Percentiles rank a stretch among this genome's conserved stretches.
These are phyloP conservation scores for Pogonomyrmex californicus DNA, from an alignment of 1,140 invertebrate species.

Conservation along the genomic window DNA sequence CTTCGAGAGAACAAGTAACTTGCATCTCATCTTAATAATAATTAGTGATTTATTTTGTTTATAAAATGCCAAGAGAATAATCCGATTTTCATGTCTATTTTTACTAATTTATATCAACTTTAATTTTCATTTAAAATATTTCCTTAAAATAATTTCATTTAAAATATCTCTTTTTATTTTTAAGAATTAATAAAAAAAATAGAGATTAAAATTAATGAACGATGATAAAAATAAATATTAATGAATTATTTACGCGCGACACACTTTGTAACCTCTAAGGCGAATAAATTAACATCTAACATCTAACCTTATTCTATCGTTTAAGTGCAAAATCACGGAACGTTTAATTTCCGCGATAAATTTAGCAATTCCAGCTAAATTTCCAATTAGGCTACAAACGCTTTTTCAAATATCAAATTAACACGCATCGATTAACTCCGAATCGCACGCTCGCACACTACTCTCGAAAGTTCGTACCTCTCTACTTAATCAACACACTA, in stretches of 20 bases:
- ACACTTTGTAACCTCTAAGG: constrained; percentile 2
- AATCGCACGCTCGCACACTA: no score
- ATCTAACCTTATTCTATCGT: not conserved
- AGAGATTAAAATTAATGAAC: no score
- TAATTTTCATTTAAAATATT: no score
- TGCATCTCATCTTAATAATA: not conserved
- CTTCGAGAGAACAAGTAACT: not conserved
- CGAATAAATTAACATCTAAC: not conserved
- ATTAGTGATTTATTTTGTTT: not conserved
- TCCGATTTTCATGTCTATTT: no score
- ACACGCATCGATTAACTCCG: no score
- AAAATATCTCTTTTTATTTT: no score
- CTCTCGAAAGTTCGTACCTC: not conserved
- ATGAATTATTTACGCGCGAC: not conserved
- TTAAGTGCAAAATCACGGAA: not conserved
- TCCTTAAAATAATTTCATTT: no score
- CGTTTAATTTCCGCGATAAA: not conserved
- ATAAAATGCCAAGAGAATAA: not conserved
- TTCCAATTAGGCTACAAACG: not conserved
- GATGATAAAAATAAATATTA: no score
- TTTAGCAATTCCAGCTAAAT: not conserved
- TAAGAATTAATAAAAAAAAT: no score
- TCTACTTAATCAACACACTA: not conserved
- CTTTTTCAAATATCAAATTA: not conserved
- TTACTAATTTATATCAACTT: no score